phyloP scores from a whole-genome alignment of 1,140 invertebrate genomes.

The Sitodiplosis mosellana region DNA sequence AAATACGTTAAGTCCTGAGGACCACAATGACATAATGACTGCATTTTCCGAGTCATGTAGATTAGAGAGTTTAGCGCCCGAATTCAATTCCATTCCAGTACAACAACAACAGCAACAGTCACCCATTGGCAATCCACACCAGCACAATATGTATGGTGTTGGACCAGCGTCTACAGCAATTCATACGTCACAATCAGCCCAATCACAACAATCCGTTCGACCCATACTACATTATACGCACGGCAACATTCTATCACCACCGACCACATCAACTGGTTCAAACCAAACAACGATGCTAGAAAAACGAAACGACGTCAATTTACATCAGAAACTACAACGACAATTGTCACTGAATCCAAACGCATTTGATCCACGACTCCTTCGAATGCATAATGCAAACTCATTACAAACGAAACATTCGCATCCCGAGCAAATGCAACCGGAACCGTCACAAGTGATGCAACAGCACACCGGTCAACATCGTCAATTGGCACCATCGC shows the following conservation, averaged over 20 bases:
- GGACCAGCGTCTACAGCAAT: too few species aligned
- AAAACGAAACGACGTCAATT: slow-evolving; percentile 27
- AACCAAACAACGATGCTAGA: slow-evolving; percentile 15
- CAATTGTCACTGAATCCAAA: slow-evolving; percentile 63
- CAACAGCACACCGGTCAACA: slow-evolving; percentile 10
- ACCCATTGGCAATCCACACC: too few species aligned
- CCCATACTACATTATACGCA: neutral
- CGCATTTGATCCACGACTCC: slow-evolving; percentile 46
- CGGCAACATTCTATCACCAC: neutral
- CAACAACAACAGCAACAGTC: neutral
- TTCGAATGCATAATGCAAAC: slow-evolving; percentile 20
- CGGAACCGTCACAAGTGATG: slow-evolving; percentile 22
- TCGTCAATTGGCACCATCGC: slow-evolving; percentile 3
- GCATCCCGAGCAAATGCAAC: slow-evolving; percentile 13
- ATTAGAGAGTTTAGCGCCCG: neutral
- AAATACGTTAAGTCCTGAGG: too few species aligned
- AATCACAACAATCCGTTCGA: neutral
- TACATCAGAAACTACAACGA: slow-evolving; percentile 59
- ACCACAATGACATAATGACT: too few species aligned
- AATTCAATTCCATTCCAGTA: neutral
- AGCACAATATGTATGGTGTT: neutral
- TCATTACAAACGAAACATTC: slow-evolving; percentile 13
- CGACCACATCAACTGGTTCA: neutral
- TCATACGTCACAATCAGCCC: neutral
- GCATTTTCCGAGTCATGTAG: too few species aligned